These are phyloP conservation scores for Ethmia dodecea DNA, from an alignment of 2,888 invertebrate species.

Conservation along the genomic window DNA sequence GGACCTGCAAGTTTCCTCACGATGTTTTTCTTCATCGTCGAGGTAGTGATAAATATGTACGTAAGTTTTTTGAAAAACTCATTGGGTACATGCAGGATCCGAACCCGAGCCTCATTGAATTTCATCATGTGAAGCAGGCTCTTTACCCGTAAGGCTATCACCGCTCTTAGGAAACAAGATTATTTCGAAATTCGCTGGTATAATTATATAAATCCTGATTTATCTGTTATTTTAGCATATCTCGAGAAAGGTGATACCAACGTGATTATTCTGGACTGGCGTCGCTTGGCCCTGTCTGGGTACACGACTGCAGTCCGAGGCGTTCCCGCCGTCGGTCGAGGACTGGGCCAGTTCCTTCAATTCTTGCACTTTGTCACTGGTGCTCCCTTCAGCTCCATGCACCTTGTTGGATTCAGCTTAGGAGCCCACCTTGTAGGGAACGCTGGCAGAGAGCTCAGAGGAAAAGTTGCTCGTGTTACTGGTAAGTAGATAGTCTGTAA, in stretches of 20 bases:
- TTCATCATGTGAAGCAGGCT: too few species aligned
- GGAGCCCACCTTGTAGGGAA: slow-evolving; percentile 57
- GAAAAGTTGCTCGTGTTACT: slow-evolving; percentile 41
- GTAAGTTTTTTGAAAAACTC: too few species aligned
- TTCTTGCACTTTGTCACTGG: slow-evolving; percentile 36
- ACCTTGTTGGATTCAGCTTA: slow-evolving; percentile 57
- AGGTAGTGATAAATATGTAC: too few species aligned
- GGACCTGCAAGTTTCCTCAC: too few species aligned
- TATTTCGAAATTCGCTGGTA: too few species aligned
- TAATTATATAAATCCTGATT: too few species aligned
- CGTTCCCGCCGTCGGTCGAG: slow-evolving; percentile 41
- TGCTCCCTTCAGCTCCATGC: slow-evolving; percentile 32
- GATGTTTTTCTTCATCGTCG: too few species aligned
- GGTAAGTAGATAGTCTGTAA: slow-evolving; percentile 27
- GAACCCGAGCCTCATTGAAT: too few species aligned
- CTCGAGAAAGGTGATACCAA: slow-evolving; percentile 35
- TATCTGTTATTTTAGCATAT: slow-evolving; percentile 32
- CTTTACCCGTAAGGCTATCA: too few species aligned
- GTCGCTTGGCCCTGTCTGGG: slow-evolving; percentile 27
- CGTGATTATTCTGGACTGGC: slow-evolving; percentile 52
- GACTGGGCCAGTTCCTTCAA: slow-evolving; percentile 45
- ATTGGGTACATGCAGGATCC: too few species aligned
- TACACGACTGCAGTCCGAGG: slow-evolving; percentile 38
- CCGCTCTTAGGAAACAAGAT: too few species aligned
- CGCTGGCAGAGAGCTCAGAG: slow-evolving; percentile 40